Evolutionary conservation across 2,113 vertebrate genomes (phyloP).

Genomic region (Cyanoderma ruficeps): DNA sequence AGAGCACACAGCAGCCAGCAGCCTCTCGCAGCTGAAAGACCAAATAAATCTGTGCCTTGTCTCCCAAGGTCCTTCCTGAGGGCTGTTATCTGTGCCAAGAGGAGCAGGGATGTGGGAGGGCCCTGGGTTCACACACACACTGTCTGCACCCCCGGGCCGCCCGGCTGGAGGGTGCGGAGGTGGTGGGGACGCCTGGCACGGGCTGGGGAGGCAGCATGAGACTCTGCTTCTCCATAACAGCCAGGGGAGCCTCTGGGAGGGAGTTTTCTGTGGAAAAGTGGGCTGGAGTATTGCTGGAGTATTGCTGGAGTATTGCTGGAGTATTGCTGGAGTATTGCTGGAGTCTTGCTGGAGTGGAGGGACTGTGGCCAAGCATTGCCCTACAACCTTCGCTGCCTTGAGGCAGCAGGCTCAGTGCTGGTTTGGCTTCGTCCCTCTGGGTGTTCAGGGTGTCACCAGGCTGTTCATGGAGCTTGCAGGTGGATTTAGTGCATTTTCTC

Average conservation of each 20-base stretch:
- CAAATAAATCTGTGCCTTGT: constrained; percentile 27
- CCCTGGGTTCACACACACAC: background rate
- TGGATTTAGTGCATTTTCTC: background rate
- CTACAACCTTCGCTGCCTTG: background rate
- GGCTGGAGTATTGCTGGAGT: background rate
- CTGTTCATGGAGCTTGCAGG: background rate
- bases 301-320: too few relatives aligned
- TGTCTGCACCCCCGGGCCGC: rapidly evolving
- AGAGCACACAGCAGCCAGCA: constrained; percentile 12
- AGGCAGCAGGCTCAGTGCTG: background rate
- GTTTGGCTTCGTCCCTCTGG: background rate
- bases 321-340: background rate
- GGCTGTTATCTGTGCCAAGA: background rate
- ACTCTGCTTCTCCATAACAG: rapidly evolving
- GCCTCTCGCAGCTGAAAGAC: background rate
- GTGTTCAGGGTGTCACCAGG: background rate
- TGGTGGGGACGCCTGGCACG: rapidly evolving
- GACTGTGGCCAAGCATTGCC: rapidly evolving
- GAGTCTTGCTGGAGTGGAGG: background rate
- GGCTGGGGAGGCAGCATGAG: background rate
- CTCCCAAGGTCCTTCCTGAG: constrained; percentile 8
- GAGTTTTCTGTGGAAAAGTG: background rate
- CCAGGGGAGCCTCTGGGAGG: background rate
- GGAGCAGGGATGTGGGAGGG: background rate
- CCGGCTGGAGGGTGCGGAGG: rapidly evolving